Percentiles rank a stretch among this genome's conserved stretches.
Evolutionary conservation across 1,140 invertebrate genomes (phyloP).

Genomic region (Calephelis virginiensis): DNA sequence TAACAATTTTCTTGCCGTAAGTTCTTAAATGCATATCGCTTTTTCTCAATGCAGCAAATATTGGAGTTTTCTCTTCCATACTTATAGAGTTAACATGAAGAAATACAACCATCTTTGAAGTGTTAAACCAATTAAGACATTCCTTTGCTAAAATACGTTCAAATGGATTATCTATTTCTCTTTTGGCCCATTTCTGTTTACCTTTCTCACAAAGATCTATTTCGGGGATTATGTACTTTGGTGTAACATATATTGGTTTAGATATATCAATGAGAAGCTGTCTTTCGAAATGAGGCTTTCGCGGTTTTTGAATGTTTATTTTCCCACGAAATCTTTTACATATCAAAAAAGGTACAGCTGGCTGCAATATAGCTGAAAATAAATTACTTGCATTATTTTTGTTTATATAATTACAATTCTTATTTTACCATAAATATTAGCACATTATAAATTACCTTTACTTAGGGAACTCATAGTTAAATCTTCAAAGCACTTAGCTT

Average conservation of each 20-base stretch:
- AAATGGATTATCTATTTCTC: constrained; percentile 81
- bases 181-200: constrained; percentile 30
- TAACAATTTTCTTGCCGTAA: constrained; percentile 81
- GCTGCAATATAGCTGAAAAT: constrained; percentile 63
- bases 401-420: not conserved
- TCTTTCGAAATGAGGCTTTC: constrained; percentile 82
- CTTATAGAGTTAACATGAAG: constrained; percentile 84
- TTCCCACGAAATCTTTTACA: constrained; percentile 83
- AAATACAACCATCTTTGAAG: constrained; percentile 84
- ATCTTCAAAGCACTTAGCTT: too few relatives aligned
- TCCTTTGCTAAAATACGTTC: constrained; percentile 84
- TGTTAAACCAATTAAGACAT: constrained; percentile 83
- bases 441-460: constrained; percentile 28
- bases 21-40: constrained; percentile 83
- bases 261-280: constrained; percentile 81
- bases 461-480: constrained; percentile 32
- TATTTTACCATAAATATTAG: not conserved
- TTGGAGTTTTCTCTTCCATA: constrained; percentile 79
- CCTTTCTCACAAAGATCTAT: constrained; percentile 46
- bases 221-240: constrained; percentile 60
- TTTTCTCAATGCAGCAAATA: constrained; percentile 80
- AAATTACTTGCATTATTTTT: constrained; percentile 26
- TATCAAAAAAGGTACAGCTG: constrained; percentile 70
- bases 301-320: constrained; percentile 87
- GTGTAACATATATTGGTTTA: constrained; percentile 78